phyloP scores from a whole-genome alignment of 2,888 invertebrate genomes.

The Mythimna loreyi region DNA sequence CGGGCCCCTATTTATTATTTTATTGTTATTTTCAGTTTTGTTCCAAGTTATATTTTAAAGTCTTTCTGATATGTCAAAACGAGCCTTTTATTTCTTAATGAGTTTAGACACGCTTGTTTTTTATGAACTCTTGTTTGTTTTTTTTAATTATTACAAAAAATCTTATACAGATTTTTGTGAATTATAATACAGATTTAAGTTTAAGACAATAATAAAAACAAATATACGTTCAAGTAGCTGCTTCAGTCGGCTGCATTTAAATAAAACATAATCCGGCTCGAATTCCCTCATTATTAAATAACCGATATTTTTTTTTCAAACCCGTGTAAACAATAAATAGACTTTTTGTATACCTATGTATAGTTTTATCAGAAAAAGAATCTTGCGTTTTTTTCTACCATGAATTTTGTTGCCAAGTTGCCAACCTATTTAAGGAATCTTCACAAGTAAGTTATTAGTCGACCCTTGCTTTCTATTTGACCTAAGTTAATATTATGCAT shows the following conservation, averaged over 20 bases:
- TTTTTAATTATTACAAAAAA: too few species aligned
- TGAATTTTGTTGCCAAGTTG: too few species aligned
- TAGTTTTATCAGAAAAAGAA: neutral
- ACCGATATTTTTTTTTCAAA: neutral
- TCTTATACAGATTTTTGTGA: neutral
- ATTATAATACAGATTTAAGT: neutral
- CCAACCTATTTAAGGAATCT: too few species aligned
- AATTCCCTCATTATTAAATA: neutral
- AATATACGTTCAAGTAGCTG: neutral
- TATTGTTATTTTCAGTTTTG: too few species aligned
- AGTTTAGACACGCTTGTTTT: neutral
- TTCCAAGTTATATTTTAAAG: too few species aligned
- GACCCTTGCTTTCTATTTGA: constrained; percentile 20
- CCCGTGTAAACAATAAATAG: neutral
- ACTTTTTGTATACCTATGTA: neutral
- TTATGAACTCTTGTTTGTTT: neutral
- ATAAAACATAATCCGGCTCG: neutral
- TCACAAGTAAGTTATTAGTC: neutral
- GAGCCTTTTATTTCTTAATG: too few species aligned
- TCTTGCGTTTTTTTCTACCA: too few species aligned
- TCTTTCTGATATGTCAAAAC: too few species aligned
- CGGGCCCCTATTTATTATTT: too few species aligned
- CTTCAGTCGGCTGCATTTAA: neutral
- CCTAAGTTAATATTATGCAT: neutral
- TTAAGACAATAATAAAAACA: neutral